Percentiles rank a stretch among this genome's conserved stretches.
These are phyloP conservation scores for Entelurus aequoreus DNA, from an alignment of 2,113 vertebrate genomes.

Conservation along the genomic window DNA sequence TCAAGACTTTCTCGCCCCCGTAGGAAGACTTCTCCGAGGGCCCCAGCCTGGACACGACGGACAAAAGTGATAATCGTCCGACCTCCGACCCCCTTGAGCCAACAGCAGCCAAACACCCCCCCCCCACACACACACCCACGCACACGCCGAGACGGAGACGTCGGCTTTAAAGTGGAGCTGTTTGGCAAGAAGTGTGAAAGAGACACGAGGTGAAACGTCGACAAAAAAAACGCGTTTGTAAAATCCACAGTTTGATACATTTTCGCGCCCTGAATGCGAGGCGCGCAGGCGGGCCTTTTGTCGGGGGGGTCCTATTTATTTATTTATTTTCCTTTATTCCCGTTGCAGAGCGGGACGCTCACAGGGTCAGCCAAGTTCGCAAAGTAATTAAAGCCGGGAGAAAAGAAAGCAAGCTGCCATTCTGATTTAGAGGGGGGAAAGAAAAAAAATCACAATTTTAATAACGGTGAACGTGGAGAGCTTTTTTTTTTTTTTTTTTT, in stretches of 20 bases:
- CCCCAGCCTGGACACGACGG: no score
- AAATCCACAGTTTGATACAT: conserved; percentile 74
- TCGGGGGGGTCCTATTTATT: conserved; percentile 50
- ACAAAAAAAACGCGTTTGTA: conserved; percentile 62
- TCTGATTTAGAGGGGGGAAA: conserved; percentile 83
- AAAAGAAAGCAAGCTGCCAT: conserved; percentile 98
- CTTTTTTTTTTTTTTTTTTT: conserved; percentile 83
- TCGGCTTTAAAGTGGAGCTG: conserved; percentile 39
- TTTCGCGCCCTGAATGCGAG: conserved; percentile 64
- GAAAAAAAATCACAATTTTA: conserved; percentile 94
- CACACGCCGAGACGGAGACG: conserved; percentile 1
- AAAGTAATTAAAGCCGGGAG: conserved; percentile 98
- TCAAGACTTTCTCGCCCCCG: no score
- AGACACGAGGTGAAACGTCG: conserved; percentile 75
- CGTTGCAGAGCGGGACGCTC: conserved; percentile 53
- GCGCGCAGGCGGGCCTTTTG: conserved; percentile 66
- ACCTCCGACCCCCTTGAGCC: conserved; percentile 26
- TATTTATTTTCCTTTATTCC: conserved; percentile 68
- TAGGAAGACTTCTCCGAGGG: no score
- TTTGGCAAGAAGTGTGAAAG: conserved; percentile 40
- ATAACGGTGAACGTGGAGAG: conserved; percentile 75
- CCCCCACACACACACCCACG: no score
- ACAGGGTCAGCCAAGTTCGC: conserved; percentile 86
- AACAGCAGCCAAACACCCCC: no score
- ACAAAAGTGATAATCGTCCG: no score